Percentiles rank a stretch among this genome's conserved stretches.
Evolutionary conservation across 1,140 invertebrate genomes (phyloP).

Genomic region (Whitmania pigra): DNA sequence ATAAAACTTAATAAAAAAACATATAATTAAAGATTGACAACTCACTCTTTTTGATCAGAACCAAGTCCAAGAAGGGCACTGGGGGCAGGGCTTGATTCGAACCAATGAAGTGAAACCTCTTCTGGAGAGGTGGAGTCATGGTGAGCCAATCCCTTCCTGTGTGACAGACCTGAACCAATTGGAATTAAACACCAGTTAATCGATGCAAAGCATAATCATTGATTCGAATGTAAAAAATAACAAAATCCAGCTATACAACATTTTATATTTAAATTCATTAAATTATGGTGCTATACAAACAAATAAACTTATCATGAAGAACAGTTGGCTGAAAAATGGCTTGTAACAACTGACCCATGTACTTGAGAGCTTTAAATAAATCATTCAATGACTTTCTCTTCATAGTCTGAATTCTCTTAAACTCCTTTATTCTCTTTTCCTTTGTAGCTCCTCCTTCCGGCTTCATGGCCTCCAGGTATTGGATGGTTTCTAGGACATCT

Average conservation of each 20-base stretch:
- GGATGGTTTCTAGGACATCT: conserved; percentile 34
- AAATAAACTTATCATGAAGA: too few relatives aligned
- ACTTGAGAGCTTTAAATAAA: conserved; percentile 62
- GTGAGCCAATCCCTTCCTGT: not conserved
- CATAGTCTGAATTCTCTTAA: conserved; percentile 58
- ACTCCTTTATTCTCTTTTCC: conserved; percentile 65
- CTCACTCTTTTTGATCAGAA: too few relatives aligned
- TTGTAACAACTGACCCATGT: conserved; percentile 35
- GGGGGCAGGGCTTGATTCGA: too few relatives aligned
- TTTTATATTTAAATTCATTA: too few relatives aligned
- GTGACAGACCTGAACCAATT: not conserved
- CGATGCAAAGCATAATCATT: not conserved
- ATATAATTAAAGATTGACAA: too few relatives aligned
- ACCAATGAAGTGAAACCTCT: not conserved
- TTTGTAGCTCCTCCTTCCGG: conserved; percentile 34
- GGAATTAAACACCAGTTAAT: not conserved
- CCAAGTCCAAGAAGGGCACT: too few relatives aligned
- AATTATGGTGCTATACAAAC: too few relatives aligned
- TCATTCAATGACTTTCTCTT: conserved; percentile 69
- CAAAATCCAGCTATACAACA: too few relatives aligned
- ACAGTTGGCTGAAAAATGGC: not conserved
- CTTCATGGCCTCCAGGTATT: conserved; percentile 17
- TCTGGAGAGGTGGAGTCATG: not conserved
- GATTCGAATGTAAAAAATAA: too few relatives aligned
- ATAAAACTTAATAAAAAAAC: too few relatives aligned